Evolutionary conservation across 2,797 vertebrate genomes (phyloP).

Genomic region (Gouania willdenowi): DNA sequence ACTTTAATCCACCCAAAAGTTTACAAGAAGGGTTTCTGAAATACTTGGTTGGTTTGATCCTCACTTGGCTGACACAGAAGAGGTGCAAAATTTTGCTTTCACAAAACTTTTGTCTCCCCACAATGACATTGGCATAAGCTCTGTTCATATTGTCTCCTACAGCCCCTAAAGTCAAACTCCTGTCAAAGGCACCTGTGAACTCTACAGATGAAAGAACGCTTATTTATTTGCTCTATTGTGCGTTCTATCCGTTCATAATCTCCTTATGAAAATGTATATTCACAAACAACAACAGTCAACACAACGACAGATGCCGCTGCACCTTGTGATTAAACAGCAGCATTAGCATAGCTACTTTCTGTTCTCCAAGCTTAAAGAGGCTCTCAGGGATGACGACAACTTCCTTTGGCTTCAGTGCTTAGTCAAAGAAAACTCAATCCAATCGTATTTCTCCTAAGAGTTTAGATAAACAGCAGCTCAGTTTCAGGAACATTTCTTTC

Average conservation of each 20-base stretch:
- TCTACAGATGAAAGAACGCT: constrained; percentile 46
- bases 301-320: not conserved
- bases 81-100: no score
- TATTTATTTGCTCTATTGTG: constrained; percentile 11
- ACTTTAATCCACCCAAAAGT: no score
- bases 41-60: no score
- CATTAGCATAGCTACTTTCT: no score
- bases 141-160: no score
- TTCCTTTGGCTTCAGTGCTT: constrained; percentile 42
- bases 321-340: no score
- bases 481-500: constrained; percentile 51
- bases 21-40: no score
- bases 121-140: constrained; percentile 1
- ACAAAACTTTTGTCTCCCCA: no score
- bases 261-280: constrained; percentile 62
- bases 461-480: constrained; percentile 28
- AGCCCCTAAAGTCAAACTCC: constrained; percentile 32
- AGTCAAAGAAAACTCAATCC: constrained; percentile 47
- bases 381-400: constrained; percentile 37
- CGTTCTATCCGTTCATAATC: constrained; percentile 54
- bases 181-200: constrained; percentile 48
- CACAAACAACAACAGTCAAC: constrained; percentile 18
- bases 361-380: no score
- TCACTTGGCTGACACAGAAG: no score
- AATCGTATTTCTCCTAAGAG: constrained; percentile 41